Evolutionary conservation across 2,888 invertebrate species (phyloP).

Genomic region (Sisyra terminalis): DNA sequence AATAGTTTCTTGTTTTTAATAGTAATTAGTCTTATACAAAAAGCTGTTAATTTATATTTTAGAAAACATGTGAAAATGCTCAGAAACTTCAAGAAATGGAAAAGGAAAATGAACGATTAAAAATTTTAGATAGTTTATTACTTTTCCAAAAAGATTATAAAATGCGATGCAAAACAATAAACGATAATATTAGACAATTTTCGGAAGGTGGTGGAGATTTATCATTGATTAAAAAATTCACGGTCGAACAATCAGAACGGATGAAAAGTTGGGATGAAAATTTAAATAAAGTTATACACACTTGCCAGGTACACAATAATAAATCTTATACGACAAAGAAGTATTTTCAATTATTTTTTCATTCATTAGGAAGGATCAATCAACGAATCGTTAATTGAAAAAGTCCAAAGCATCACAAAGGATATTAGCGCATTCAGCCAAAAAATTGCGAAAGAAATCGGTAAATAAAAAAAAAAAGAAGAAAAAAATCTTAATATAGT

Average conservation of each 20-base stretch:
- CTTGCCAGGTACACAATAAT: slow-evolving; percentile 21
- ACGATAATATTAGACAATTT: slow-evolving; percentile 2
- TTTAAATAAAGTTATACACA: slow-evolving; percentile 30
- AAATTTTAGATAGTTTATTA: not conserved
- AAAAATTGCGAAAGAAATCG: slow-evolving; percentile 18
- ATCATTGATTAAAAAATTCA: slow-evolving; percentile 25
- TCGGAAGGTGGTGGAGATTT: slow-evolving; percentile 23
- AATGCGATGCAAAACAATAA: not conserved
- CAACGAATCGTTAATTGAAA: slow-evolving; percentile 16
- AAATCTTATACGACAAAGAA: not conserved
- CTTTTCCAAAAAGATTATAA: not conserved
- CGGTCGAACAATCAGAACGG: slow-evolving; percentile 27
- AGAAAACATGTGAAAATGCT: slow-evolving; percentile 2
- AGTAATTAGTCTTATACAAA: too few relatives aligned
- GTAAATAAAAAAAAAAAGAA: too few relatives aligned
- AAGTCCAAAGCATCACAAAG: slow-evolving; percentile 17
- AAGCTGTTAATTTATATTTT: not conserved
- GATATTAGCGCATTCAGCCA: slow-evolving; percentile 18
- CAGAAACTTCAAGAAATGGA: not conserved
- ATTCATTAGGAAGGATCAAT: slow-evolving; percentile 18
- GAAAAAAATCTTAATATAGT: too few relatives aligned
- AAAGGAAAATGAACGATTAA: not conserved
- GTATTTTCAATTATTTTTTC: slow-evolving; percentile 1
- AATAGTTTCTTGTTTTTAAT: too few relatives aligned
- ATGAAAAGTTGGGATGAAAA: slow-evolving; percentile 27